Percentiles rank a stretch among this genome's conserved stretches.
Conservation (phyloP, 2,797 vertebrate species). For the Dallia pectoralis region DNA sequence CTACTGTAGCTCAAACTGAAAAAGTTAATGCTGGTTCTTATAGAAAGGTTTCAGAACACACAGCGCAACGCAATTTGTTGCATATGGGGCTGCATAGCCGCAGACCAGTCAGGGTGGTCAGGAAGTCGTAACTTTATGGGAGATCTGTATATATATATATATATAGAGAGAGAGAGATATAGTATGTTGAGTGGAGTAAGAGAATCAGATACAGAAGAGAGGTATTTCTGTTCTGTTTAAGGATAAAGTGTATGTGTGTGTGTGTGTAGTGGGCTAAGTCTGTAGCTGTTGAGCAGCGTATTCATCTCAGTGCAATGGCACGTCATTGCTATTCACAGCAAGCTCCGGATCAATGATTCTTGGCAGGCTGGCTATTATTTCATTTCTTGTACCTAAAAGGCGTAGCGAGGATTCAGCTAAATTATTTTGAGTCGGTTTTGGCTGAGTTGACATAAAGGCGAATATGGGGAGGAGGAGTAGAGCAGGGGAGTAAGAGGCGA, state of each 20-base stretch:
- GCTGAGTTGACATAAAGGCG: constrained; percentile 56
- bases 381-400: constrained; percentile 61
- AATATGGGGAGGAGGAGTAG: not conserved
- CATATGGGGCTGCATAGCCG: no score
- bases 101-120: no score
- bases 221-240: not conserved
- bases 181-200: not conserved
- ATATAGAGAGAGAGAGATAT: no score
- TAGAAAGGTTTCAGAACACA: no score
- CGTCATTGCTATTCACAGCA: constrained; percentile 70
- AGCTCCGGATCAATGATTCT: constrained; percentile 64
- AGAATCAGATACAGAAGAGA: not conserved
- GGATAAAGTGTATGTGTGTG: constrained; percentile 5
- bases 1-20: no score
- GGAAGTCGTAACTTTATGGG: no score
- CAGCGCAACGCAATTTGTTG: no score
- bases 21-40: no score
- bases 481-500: not conserved
- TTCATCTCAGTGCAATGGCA: constrained; percentile 57
- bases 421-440: constrained; percentile 57
- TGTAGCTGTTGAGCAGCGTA: constrained; percentile 44
- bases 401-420: constrained; percentile 57
- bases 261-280: not conserved
- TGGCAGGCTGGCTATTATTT: constrained; percentile 63
- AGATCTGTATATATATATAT: no score